phyloP scores from a whole-genome alignment of 2,113 vertebrate species.

The Tor tambroides region DNA sequence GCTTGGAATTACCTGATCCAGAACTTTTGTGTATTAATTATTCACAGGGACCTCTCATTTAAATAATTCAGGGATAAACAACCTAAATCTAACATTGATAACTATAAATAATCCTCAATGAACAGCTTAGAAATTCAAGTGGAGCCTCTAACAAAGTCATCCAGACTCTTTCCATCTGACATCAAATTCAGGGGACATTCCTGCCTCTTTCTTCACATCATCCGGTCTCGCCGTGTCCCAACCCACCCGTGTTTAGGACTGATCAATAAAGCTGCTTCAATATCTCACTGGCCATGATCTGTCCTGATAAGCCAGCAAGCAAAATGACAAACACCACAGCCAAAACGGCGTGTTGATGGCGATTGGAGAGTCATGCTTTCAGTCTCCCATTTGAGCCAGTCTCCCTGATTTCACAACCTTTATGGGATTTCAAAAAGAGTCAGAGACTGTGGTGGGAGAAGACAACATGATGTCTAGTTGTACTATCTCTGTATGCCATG shows the following conservation, averaged over 20 bases:
- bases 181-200: slow-evolving; percentile 20
- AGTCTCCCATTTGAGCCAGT: slow-evolving; percentile 13
- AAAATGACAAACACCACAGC: slow-evolving; percentile 59
- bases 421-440: background rate
- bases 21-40: too few species aligned
- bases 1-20: background rate
- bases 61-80: background rate
- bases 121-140: background rate
- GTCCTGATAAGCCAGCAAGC: slow-evolving; percentile 70
- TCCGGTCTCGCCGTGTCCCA: slow-evolving; percentile 57
- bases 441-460: slow-evolving; percentile 1
- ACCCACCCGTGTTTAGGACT: slow-evolving; percentile 58
- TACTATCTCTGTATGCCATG: slow-evolving; percentile 46
- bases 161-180: background rate
- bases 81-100: background rate
- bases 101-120: background rate
- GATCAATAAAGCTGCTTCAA: slow-evolving; percentile 75
- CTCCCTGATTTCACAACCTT: background rate
- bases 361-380: background rate
- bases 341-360: background rate
- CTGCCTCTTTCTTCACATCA: slow-evolving; percentile 60
- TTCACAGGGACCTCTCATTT: too few species aligned
- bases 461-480: slow-evolving; percentile 40
- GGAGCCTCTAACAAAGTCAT: background rate
- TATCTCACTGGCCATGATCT: slow-evolving; percentile 68